Base-by-base conservation (phyloP, 2,797 vertebrate species). In the Stomatorhinus walkeri region DNA sequence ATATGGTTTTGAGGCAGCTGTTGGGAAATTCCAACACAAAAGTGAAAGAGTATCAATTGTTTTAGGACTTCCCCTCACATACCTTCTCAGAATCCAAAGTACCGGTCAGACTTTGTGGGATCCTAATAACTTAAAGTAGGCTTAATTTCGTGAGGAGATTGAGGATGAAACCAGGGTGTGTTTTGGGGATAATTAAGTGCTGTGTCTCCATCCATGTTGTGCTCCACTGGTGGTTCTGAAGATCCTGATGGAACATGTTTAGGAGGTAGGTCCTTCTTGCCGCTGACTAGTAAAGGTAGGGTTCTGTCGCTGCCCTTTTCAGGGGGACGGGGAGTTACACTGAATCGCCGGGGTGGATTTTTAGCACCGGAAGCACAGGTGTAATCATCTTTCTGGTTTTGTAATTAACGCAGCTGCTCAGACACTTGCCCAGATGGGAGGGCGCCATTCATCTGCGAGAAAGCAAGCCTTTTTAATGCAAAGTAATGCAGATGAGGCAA, bases 391-490 rank as follows among this genome's bases (percentile, higher is more conserved):
- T 87, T 64, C 19, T 36, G 86, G 54, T 59, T 56, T 28, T 32
- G 51, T 56, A 87, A 56, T 87, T 87, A 43, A 56, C 4, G 14
- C 85, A 87, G 85, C 85, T 87, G 85, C 85, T 87, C 52, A 87
- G 28, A 87, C 85, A 8, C 51, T 56, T 7, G 28, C 28, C 24
- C 85, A 87, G 52, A 87, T 87, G 85, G 85, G 52, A 24, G n/a
- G 36, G 28, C 32, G 4, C 49, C 86, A 87, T 87, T 64, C 56
- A 87, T 46, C 59, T 87, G 32, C 12, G 40, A 46, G 46, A 48
- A 48, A 87, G 40, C n/a, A 10, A 87, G 86, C 86, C 54, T 46
- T 87, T 87, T 87, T 87, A 87, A 87, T 87, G 52, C 85, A 59
- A 87, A 87, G 52, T 52, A 40, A 54, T 32, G 52, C 52, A 54